These are phyloP conservation scores for Lithodes maja DNA, from an alignment of 2,888 invertebrate species.

Conservation along the genomic window DNA sequence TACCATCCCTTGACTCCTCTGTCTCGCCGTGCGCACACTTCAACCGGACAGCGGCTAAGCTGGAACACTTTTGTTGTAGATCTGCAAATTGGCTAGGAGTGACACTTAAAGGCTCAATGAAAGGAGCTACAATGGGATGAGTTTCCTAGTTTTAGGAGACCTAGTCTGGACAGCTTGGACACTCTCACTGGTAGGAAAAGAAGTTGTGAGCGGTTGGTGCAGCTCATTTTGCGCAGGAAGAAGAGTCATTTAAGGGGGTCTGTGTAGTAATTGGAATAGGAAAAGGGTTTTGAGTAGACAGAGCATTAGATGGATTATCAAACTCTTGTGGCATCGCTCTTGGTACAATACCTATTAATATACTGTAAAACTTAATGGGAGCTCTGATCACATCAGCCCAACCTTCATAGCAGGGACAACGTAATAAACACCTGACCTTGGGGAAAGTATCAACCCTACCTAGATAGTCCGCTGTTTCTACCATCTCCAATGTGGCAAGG, in stretches of 20 bases:
- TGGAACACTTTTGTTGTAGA: too few species aligned
- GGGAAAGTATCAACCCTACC: slow-evolving; percentile 15
- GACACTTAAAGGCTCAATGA: background rate
- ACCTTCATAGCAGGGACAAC: slow-evolving; percentile 19
- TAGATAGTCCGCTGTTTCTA: slow-evolving; percentile 1
- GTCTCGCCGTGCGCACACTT: background rate
- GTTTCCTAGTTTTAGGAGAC: background rate
- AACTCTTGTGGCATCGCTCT: background rate
- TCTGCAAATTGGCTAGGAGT: background rate
- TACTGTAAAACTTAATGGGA: slow-evolving; percentile 24
- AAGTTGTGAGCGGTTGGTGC: too few species aligned
- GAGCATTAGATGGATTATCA: background rate
- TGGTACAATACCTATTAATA: slow-evolving; percentile 18
- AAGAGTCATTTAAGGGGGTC: background rate
- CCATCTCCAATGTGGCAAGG: background rate
- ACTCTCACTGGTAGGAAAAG: background rate
- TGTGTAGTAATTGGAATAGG: background rate
- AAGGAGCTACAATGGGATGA: too few species aligned
- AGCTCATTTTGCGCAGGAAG: too few species aligned
- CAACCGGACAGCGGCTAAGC: background rate
- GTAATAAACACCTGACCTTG: background rate
- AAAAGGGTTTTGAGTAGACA: background rate
- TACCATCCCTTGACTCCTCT: background rate
- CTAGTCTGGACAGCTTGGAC: slow-evolving; percentile 14
- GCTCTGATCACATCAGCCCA: slow-evolving; percentile 1